These are phyloP conservation scores for Austrofundulus limnaeus DNA, from an alignment of 2,113 vertebrate genomes.

Conservation along the genomic window DNA sequence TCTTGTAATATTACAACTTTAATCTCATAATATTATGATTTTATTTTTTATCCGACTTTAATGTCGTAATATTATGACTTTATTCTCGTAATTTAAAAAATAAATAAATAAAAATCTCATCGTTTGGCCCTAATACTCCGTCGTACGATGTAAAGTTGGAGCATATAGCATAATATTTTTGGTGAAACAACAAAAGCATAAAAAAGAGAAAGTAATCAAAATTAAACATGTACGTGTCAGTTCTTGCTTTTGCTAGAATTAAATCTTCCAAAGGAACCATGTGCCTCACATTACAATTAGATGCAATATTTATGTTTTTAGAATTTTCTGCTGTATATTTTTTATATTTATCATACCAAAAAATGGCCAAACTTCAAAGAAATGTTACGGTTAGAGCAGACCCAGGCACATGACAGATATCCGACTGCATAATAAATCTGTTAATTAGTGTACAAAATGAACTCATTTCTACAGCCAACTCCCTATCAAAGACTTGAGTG, in stretches of 20 bases:
- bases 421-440: slow-evolving; percentile 48
- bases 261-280: slow-evolving; percentile 39
- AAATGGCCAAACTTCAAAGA: slow-evolving; percentile 52
- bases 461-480: slow-evolving; percentile 49
- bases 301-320: slow-evolving; percentile 47
- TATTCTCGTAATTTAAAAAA: too few species aligned
- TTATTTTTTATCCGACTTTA: too few species aligned
- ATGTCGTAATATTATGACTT: too few species aligned
- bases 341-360: slow-evolving; percentile 22
- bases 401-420: slow-evolving; percentile 39
- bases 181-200: slow-evolving; percentile 29
- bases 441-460: slow-evolving; percentile 64
- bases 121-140: too few species aligned
- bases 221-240: slow-evolving; percentile 57
- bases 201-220: slow-evolving; percentile 63
- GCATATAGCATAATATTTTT: slow-evolving; percentile 24
- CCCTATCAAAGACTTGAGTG: slow-evolving; percentile 58
- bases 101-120: too few species aligned
- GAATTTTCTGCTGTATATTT: slow-evolving; percentile 53
- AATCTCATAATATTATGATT: too few species aligned
- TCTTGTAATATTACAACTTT: too few species aligned
- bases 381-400: slow-evolving; percentile 38
- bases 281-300: slow-evolving; percentile 50
- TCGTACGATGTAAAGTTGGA: slow-evolving; percentile 44
- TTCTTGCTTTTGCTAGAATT: slow-evolving; percentile 23